Evolutionary conservation across 2,888 invertebrate genomes (phyloP).

Genomic region (Lycaena phlaeas): DNA sequence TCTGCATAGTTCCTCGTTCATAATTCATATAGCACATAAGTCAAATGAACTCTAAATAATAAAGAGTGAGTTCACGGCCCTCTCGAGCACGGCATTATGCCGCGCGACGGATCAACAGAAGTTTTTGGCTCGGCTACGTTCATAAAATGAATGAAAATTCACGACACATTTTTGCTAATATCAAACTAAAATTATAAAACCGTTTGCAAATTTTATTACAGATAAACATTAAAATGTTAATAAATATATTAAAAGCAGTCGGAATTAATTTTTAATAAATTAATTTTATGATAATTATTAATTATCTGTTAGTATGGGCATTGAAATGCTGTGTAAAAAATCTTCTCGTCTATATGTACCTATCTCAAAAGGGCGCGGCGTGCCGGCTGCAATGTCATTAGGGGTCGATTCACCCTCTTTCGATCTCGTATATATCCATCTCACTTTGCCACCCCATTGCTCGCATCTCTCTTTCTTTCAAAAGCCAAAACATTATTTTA

Average conservation of each 20-base stretch:
- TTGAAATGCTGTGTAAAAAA: too few species aligned
- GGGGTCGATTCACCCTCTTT: slow-evolving; percentile 66
- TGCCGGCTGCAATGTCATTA: slow-evolving; percentile 45
- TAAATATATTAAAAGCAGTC: too few species aligned
- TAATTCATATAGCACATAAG: slow-evolving; percentile 31
- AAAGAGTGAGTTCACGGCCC: slow-evolving; percentile 60
- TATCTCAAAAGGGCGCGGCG: slow-evolving; percentile 29
- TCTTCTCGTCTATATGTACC: too few species aligned
- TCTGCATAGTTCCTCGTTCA: too few species aligned
- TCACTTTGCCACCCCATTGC: slow-evolving; percentile 50
- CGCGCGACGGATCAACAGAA: slow-evolving; percentile 31
- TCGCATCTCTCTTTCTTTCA: slow-evolving; percentile 38
- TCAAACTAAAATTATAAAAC: too few species aligned
- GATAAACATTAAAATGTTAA: too few species aligned
- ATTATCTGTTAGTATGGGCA: too few species aligned
- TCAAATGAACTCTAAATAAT: slow-evolving; percentile 56
- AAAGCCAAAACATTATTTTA: slow-evolving; percentile 12
- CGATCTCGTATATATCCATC: slow-evolving; percentile 41
- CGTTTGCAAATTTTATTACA: too few species aligned
- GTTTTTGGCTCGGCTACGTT: slow-evolving; percentile 27
- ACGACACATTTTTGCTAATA: background rate
- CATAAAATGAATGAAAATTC: background rate
- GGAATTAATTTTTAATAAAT: too few species aligned
- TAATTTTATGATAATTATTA: too few species aligned
- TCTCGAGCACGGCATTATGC: slow-evolving; percentile 33